Evolutionary conservation across 2,113 vertebrate species (phyloP).

Genomic region (Gnathonemus echidnorhynchus): DNA sequence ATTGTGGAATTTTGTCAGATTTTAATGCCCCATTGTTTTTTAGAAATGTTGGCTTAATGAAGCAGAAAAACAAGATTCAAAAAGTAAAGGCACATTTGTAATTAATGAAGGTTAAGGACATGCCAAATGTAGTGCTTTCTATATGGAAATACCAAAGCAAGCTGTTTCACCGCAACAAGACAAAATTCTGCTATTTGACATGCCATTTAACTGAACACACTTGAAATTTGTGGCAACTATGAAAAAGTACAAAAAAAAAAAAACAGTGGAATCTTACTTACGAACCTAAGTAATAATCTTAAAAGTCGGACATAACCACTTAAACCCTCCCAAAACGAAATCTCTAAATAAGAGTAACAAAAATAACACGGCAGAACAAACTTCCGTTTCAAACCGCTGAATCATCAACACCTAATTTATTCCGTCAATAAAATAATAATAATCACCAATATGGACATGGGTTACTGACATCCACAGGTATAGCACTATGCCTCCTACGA

Average conservation of each 20-base stretch:
- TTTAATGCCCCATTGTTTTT: slow-evolving; percentile 32
- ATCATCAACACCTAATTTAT: background rate
- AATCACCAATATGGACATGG: background rate
- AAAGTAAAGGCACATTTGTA: slow-evolving; percentile 42
- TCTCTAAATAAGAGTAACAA: background rate
- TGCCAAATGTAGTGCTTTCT: slow-evolving; percentile 42
- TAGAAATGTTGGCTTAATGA: slow-evolving; percentile 34
- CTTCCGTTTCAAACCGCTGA: background rate
- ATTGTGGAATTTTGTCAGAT: slow-evolving; percentile 32
- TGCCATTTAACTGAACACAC: background rate
- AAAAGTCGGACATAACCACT: background rate
- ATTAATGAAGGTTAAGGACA: slow-evolving; percentile 46
- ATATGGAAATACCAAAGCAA: slow-evolving; percentile 50
- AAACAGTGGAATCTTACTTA: background rate
- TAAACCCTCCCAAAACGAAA: background rate
- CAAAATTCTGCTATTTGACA: slow-evolving; percentile 26
- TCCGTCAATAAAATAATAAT: background rate
- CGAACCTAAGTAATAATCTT: background rate
- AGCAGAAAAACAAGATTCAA: slow-evolving; percentile 51
- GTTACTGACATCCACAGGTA: background rate
- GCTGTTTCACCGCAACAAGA: slow-evolving; percentile 43
- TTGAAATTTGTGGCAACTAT: background rate
- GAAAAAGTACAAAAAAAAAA: background rate
- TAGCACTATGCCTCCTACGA: background rate
- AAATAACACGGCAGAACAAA: background rate